phyloP scores from a whole-genome alignment of 2,113 vertebrate genomes.

The Cebidichthys violaceus region DNA sequence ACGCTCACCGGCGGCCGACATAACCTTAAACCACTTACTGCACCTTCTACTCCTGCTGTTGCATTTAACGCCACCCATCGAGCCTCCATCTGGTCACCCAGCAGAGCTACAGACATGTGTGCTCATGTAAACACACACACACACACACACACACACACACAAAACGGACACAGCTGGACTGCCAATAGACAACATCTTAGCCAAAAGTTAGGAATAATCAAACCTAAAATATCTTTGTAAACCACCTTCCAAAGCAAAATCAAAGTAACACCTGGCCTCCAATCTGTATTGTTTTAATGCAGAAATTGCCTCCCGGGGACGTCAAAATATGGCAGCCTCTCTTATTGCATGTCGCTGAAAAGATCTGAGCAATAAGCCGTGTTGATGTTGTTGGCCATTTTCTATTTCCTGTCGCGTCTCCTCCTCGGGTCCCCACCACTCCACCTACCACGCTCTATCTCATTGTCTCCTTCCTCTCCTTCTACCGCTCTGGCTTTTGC shows the following conservation, averaged over 20 bases:
- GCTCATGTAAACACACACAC: neutral
- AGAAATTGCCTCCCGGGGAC: neutral
- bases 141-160: neutral
- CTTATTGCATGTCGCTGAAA: conserved; percentile 16
- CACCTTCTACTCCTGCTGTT: conserved; percentile 51
- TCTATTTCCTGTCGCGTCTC: conserved; percentile 16
- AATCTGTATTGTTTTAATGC: conserved; percentile 3
- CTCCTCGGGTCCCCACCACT: neutral
- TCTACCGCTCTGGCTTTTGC: conserved; percentile 28
- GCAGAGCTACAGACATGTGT: conserved; percentile 31
- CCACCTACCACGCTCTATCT: neutral
- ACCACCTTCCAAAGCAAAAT: neutral
- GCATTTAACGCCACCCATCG: conserved; percentile 60
- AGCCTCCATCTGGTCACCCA: conserved; percentile 64
- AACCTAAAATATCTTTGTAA: neutral
- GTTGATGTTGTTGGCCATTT: conserved; percentile 18
- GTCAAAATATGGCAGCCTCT: neutral
- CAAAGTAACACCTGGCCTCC: neutral
- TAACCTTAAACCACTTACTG: conserved; percentile 44
- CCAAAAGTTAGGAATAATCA: conserved; percentile 9
- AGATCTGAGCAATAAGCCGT: conserved; percentile 26
- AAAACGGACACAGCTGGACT: neutral
- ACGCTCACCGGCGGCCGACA: conserved; percentile 14
- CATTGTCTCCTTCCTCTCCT: conserved; percentile 16
- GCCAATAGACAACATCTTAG: neutral